phyloP scores from a whole-genome alignment of 2,797 vertebrate species.

The Molothrus ater region DNA sequence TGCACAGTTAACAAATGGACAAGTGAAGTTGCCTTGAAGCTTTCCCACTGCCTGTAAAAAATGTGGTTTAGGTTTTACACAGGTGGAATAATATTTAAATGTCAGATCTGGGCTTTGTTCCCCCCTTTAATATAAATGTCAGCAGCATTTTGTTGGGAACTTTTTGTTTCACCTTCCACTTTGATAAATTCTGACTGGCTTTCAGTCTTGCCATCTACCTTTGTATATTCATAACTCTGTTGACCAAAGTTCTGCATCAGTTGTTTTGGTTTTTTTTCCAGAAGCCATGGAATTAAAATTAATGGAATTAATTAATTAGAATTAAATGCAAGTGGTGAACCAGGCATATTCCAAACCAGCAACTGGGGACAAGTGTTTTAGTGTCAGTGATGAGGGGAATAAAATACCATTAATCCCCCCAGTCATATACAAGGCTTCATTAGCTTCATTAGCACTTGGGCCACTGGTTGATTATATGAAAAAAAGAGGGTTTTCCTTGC shows the following conservation, averaged over 20 bases:
- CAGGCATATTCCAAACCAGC: neutral
- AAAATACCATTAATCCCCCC: neutral
- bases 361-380: neutral
- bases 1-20: neutral
- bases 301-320: neutral
- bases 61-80: neutral
- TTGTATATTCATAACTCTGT: neutral
- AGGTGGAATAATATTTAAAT: conserved; percentile 48
- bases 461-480: neutral
- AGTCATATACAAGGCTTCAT: neutral
- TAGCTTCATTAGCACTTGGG: neutral
- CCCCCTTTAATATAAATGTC: conserved; percentile 33
- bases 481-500: neutral
- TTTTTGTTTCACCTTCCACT: conserved; percentile 8
- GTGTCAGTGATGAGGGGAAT: neutral
- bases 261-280: neutral
- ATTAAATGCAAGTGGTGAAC: neutral
- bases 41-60: conserved; percentile 12
- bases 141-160: conserved; percentile 23
- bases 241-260: neutral
- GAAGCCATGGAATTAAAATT: neutral
- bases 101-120: conserved; percentile 22
- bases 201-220: neutral
- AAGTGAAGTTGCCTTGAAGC: neutral
- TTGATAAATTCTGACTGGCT: conserved; percentile 7